Conservation (phyloP, 2,888 invertebrate genomes). For the Myopa tessellatipennis region DNA sequence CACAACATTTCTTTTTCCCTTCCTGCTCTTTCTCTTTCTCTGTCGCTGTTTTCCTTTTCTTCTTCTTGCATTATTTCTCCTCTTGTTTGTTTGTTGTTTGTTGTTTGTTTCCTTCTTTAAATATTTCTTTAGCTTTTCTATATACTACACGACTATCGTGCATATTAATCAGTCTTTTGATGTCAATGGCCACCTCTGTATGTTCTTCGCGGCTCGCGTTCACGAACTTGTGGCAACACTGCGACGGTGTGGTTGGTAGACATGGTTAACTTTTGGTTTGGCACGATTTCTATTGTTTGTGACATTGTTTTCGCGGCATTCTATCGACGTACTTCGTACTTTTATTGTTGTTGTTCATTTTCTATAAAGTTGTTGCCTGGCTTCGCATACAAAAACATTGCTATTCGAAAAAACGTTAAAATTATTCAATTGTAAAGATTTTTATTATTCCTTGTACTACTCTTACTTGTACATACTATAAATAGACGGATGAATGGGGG, state of each 20-base stretch:
- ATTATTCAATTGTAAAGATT: not conserved
- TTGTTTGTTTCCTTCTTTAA: not conserved
- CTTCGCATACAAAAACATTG: not conserved
- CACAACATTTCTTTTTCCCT: not conserved
- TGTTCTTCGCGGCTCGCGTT: constrained; percentile 40
- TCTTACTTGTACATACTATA: no score
- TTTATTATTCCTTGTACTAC: not conserved
- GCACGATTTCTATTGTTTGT: constrained; percentile 43
- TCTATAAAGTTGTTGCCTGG: not conserved
- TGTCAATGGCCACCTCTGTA: constrained; percentile 41
- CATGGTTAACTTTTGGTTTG: constrained; percentile 45
- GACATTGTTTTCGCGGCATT: constrained; percentile 15
- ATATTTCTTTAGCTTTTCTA: not conserved
- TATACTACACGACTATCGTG: not conserved
- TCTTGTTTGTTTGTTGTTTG: not conserved
- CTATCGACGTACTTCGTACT: constrained; percentile 30
- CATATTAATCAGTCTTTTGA: constrained; percentile 20
- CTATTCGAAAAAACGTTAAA: not conserved
- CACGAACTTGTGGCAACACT: constrained; percentile 6
- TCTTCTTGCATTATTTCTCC: not conserved
- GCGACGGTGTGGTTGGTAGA: constrained; percentile 20
- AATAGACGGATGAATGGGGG: no score
- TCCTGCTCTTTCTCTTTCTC: not conserved
- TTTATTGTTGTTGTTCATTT: not conserved
- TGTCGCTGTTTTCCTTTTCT: not conserved